Evolutionary conservation across 2,797 vertebrate species (phyloP).

Genomic region (Pseudochirops cupreus): DNA sequence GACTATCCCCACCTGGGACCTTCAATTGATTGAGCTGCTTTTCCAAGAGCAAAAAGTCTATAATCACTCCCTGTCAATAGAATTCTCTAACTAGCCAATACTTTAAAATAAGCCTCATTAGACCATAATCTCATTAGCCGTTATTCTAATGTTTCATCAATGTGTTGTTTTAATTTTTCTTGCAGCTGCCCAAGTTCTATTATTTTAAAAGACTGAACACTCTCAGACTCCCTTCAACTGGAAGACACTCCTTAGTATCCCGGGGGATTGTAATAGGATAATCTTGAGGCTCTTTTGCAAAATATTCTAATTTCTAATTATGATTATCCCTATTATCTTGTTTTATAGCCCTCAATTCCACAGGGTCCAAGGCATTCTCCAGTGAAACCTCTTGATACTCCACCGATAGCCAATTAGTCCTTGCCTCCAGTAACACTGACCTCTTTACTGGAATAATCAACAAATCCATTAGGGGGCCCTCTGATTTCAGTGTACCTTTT

Average conservation of each 20-base stretch:
- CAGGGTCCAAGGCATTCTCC: background rate
- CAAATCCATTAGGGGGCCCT: background rate
- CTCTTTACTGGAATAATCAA: background rate
- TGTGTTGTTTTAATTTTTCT: background rate
- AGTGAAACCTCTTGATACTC: background rate
- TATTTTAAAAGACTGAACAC: background rate
- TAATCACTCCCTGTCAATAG: background rate
- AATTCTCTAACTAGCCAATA: background rate
- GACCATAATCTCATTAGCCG: background rate
- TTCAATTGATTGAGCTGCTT: background rate
- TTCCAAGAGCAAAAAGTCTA: background rate
- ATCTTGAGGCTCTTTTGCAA: background rate
- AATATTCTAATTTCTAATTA: background rate
- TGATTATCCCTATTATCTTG: background rate
- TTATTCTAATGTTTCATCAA: background rate
- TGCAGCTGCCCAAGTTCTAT: background rate
- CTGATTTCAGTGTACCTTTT: background rate
- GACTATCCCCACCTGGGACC: background rate
- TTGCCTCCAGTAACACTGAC: background rate
- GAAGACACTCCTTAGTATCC: background rate
- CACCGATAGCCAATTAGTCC: background rate
- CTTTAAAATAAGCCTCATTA: background rate
- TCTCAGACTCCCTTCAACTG: background rate
- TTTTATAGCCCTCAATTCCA: background rate
- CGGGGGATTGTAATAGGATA: background rate